Conservation (phyloP, 2,888 invertebrate species). For the Mechanitis messenoides region DNA sequence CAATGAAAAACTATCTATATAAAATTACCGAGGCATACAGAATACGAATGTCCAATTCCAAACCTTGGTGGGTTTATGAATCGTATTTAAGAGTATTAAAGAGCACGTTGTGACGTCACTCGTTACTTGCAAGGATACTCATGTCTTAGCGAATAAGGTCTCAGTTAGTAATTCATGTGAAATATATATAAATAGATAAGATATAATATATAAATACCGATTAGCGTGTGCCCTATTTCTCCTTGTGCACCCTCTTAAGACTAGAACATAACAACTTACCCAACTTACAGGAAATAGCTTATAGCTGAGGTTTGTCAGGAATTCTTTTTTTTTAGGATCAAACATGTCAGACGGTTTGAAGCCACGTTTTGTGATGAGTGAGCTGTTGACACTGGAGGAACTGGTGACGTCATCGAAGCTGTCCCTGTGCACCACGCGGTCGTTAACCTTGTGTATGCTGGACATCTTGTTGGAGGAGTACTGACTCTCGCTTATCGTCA, state of each 20-base stretch:
- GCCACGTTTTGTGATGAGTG: conserved; percentile 83
- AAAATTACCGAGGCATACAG: too few relatives aligned
- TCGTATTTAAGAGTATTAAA: too few relatives aligned
- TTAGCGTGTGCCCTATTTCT: conserved; percentile 29
- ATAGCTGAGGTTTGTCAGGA: conserved; percentile 86
- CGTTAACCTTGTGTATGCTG: conserved; percentile 69
- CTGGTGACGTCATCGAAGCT: conserved; percentile 70
- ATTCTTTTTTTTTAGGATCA: conserved; percentile 87
- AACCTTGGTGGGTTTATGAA: too few relatives aligned
- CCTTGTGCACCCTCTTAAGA: conserved; percentile 41
- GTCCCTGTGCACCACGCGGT: conserved; percentile 65
- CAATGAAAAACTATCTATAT: too few relatives aligned
- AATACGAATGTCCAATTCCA: too few relatives aligned
- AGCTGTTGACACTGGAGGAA: conserved; percentile 73
- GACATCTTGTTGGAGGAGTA: conserved; percentile 73
- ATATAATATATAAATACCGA: conserved; percentile 35
- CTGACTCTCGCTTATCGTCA: conserved; percentile 74
- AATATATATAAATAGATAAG: conserved; percentile 25
- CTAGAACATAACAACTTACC: conserved; percentile 76
- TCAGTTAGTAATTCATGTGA: conserved; percentile 9
- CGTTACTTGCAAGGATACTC: too few relatives aligned
- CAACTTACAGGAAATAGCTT: conserved; percentile 88
- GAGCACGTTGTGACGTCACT: too few relatives aligned
- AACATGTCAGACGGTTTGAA: conserved; percentile 91
- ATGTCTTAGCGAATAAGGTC: too few relatives aligned